Evolutionary conservation across 2,113 vertebrate genomes (phyloP).

Genomic region (Tautogolabrus adspersus): DNA sequence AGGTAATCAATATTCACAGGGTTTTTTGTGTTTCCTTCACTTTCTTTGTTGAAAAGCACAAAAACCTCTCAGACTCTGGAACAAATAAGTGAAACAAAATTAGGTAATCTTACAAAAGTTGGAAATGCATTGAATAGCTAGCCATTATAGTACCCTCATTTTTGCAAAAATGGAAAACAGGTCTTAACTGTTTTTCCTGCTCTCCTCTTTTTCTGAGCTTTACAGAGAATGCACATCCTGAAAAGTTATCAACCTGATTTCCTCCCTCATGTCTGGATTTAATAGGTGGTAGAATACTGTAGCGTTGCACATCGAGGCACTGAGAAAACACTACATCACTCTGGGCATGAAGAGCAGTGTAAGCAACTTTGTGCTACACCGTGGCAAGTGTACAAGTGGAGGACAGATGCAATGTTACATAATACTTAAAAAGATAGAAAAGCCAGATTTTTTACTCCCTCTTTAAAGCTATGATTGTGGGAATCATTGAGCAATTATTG

Average conservation of each 20-base stretch:
- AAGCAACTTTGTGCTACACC: conserved; percentile 39
- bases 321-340: conserved; percentile 35
- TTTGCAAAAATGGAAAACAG: conserved; percentile 41
- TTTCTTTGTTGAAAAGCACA: not conserved
- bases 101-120: not conserved
- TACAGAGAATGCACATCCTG: conserved; percentile 56
- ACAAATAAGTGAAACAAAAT: conserved; percentile 21
- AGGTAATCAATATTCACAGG: conserved; percentile 14
- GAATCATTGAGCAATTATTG: not conserved
- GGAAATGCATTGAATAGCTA: too few relatives aligned
- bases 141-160: not conserved
- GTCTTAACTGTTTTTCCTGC: conserved; percentile 13
- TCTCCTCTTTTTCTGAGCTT: conserved; percentile 30
- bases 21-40: not conserved
- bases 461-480: not conserved
- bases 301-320: conserved; percentile 33
- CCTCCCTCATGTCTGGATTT: conserved; percentile 48
- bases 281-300: conserved; percentile 44
- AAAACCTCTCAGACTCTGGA: not conserved
- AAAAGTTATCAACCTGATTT: conserved; percentile 69
- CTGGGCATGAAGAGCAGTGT: conserved; percentile 28
- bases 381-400: conserved; percentile 17
- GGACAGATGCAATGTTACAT: conserved; percentile 41
- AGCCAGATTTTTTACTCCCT: not conserved
- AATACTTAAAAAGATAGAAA: conserved; percentile 14